A percentile compares a stretch with the other conserved stretches of the same genome.
Evolutionary conservation across 2,113 vertebrate species (phyloP).

Genomic region (Phocoena sinus): DNA sequence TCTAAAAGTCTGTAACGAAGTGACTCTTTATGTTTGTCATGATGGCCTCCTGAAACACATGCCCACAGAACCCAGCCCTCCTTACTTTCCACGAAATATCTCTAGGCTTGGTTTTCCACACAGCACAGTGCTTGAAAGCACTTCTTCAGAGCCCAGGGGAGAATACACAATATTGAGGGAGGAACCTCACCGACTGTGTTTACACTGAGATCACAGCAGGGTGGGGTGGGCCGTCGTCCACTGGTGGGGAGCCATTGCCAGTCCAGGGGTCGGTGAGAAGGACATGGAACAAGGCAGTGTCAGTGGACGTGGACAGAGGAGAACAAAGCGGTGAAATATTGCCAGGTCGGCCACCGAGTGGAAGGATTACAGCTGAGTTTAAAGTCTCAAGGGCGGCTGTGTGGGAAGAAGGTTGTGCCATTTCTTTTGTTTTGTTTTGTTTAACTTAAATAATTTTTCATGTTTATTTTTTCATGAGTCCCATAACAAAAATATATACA

Average conservation of each 20-base stretch:
- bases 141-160: background rate
- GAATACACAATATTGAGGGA: background rate
- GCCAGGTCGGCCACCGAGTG: background rate
- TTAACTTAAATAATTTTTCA: background rate
- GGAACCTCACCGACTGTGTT: accelerated
- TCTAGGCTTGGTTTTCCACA: background rate
- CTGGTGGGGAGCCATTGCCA: no score
- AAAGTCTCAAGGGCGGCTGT: background rate
- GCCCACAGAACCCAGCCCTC: background rate
- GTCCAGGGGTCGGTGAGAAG: no score
- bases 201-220: background rate
- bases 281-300: background rate
- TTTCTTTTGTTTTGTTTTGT: background rate
- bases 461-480: background rate
- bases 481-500: no score
- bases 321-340: no score
- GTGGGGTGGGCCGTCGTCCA: background rate
- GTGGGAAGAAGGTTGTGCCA: background rate
- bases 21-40: background rate
- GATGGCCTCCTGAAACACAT: background rate
- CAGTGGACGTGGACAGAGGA: accelerated
- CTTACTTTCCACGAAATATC: background rate
- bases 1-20: background rate
- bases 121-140: background rate
- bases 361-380: background rate